Base-by-base conservation (phyloP, 2,797 vertebrate genomes). In the Pseudomugil tenellus region DNA sequence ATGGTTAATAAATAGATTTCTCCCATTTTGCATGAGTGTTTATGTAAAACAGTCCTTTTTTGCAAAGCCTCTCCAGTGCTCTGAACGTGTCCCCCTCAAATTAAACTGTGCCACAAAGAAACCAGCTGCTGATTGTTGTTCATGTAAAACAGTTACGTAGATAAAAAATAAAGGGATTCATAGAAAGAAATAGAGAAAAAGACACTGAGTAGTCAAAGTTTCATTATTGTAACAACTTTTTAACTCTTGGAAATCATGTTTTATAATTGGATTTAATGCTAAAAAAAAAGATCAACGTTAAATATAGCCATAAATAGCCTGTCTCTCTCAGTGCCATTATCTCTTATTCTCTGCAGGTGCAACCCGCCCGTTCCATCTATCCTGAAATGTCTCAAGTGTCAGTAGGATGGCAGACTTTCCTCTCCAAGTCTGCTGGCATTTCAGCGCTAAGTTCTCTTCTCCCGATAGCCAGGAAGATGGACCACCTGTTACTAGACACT, bases 401-500 rank as follows among this genome's bases (percentile, higher is more conserved):
- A 74, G 41, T 6, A 53, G 79, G 75, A 75, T 60, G 43, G 64
- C 46, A 25, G 64, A 53, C 66, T 59, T 58, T 83, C 31, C 60
- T 69, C 49, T 63, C 58, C 68, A 68, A 81, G 77, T 72, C 65
- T 72, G 71, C 23, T 84, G 83, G 68, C 76, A 87, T 86, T 84
- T 88, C 75, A 77, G 75, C 71, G 62, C 59, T 52, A 66, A 84
- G 76, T 58, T 67, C 64, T 19, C 58, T 25, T 60, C 61, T 64
- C 65, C 65, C 56, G 65, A 76, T 65, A 68, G 72, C 51, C 13
- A 35, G 63, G 74, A 81, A 74, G 55, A 53, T 10, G 6, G 26
- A 25, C 74, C 84, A 86, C 85, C 82, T 88, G 83, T 87, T 82
- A 85, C 32, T 57, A 59, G 55, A 55, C 72, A 68, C 73, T 71